phyloP scores from a whole-genome alignment of 2,797 vertebrate genomes.

The Manis crassicaudata region DNA sequence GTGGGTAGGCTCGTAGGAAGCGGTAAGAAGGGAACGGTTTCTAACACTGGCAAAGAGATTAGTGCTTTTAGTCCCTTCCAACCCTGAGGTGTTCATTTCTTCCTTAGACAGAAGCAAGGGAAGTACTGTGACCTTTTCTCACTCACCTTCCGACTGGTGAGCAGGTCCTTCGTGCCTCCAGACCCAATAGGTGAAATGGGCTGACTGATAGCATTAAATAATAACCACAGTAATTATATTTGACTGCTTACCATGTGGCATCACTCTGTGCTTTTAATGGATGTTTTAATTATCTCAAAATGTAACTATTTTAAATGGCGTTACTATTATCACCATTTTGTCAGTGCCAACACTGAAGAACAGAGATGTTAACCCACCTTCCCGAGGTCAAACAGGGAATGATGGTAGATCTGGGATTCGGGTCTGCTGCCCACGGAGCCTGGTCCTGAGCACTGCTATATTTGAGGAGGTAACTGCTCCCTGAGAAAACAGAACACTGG shows the following conservation, averaged over 20 bases:
- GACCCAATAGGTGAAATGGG: background rate
- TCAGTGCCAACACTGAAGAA: background rate
- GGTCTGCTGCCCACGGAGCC: fast-evolving
- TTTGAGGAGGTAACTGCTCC: background rate
- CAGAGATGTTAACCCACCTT: background rate
- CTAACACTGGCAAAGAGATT: background rate
- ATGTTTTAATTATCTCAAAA: background rate
- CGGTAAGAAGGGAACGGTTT: background rate
- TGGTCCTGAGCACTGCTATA: background rate
- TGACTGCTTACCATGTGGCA: background rate
- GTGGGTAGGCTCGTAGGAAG: background rate
- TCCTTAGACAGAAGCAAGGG: background rate
- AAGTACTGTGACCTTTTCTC: background rate
- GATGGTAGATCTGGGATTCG: background rate
- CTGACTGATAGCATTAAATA: background rate
- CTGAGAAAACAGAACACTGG: background rate
- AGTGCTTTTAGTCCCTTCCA: background rate
- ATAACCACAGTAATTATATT: background rate
- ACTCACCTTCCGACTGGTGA: background rate
- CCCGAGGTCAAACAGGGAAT: background rate
- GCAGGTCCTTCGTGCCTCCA: background rate
- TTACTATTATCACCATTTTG: background rate
- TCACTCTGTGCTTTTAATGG: background rate
- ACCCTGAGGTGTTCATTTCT: background rate
- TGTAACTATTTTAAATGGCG: background rate